Percentiles rank a stretch among this genome's conserved stretches.
Conservation (phyloP, 2,888 invertebrate species). For the Ernsta delagoae region DNA sequence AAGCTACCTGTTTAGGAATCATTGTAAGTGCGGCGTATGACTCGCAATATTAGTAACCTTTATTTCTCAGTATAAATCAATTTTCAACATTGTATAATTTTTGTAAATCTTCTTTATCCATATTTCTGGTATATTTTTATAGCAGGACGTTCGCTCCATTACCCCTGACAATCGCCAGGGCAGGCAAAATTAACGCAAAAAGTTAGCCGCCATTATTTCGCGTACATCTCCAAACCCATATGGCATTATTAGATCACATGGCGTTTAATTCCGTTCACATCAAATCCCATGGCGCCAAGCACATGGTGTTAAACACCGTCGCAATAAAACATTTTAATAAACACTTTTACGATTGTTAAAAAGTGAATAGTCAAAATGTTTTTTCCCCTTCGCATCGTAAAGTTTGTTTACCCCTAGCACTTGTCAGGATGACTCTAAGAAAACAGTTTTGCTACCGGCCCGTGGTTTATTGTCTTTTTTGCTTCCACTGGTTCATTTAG, state of each 20-base stretch:
- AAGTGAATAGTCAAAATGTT: constrained; percentile 60
- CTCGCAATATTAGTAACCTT: too few relatives aligned
- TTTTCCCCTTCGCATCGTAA: constrained; percentile 64
- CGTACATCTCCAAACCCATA: constrained; percentile 28
- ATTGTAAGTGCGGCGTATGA: too few relatives aligned
- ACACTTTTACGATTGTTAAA: constrained; percentile 61
- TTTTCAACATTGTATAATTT: not conserved
- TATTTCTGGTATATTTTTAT: not conserved
- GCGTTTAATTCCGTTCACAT: constrained; percentile 51
- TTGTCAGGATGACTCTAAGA: constrained; percentile 71
- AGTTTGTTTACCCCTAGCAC: constrained; percentile 72
- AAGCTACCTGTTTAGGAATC: too few relatives aligned
- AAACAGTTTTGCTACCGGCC: constrained; percentile 61
- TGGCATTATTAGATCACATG: constrained; percentile 42
- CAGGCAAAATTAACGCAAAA: constrained; percentile 8
- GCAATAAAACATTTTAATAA: constrained; percentile 59
- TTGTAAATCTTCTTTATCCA: not conserved
- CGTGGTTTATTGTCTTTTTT: constrained; percentile 48
- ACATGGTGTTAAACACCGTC: constrained; percentile 64
- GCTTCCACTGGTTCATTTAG: constrained; percentile 15
- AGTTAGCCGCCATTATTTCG: constrained; percentile 21
- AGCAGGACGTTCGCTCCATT: not conserved
- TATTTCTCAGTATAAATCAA: not conserved
- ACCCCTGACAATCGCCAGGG: not conserved
- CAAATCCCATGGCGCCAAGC: constrained; percentile 76